These are phyloP conservation scores for Nesogale talazaci DNA, from an alignment of 2,113 vertebrate species.

Conservation along the genomic window DNA sequence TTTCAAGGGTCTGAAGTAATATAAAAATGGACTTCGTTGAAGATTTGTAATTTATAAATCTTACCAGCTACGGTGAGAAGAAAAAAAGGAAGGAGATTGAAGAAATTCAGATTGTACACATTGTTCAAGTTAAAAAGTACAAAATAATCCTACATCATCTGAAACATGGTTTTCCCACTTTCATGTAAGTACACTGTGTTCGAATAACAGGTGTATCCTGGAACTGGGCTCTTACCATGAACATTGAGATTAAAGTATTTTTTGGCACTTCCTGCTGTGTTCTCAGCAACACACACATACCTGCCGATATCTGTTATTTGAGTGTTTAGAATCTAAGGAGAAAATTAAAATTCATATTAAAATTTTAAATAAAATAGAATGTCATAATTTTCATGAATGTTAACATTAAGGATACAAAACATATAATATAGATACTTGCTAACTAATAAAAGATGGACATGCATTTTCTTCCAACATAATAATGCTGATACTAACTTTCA, in stretches of 20 bases:
- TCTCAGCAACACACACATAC: constrained; percentile 93
- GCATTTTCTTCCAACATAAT: neutral
- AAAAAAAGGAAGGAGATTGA: neutral
- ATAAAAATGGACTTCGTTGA: neutral
- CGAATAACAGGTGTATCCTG: neutral
- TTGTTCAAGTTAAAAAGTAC: constrained; percentile 39
- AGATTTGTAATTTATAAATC: constrained; percentile 19
- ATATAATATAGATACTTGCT: neutral
- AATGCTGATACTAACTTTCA: neutral
- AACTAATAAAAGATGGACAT: neutral
- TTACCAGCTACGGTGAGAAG: neutral
- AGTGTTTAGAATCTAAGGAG: constrained; percentile 89
- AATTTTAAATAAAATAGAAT: neutral
- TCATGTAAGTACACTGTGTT: neutral
- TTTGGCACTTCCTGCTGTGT: constrained; percentile 93
- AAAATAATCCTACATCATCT: neutral
- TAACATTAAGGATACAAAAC: neutral
- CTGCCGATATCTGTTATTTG: constrained; percentile 94
- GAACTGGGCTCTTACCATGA: constrained; percentile 88
- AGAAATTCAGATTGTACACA: constrained; percentile 13
- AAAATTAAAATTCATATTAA: constrained; percentile 63
- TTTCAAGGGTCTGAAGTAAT: neutral
- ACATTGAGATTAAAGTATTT: constrained; percentile 96
- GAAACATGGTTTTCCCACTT: neutral
- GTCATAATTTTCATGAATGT: neutral